Evolutionary conservation across 2,888 invertebrate species (phyloP), one percentile per base, ranked within the genome.

Genomic region (Unio pictorum): DNA sequence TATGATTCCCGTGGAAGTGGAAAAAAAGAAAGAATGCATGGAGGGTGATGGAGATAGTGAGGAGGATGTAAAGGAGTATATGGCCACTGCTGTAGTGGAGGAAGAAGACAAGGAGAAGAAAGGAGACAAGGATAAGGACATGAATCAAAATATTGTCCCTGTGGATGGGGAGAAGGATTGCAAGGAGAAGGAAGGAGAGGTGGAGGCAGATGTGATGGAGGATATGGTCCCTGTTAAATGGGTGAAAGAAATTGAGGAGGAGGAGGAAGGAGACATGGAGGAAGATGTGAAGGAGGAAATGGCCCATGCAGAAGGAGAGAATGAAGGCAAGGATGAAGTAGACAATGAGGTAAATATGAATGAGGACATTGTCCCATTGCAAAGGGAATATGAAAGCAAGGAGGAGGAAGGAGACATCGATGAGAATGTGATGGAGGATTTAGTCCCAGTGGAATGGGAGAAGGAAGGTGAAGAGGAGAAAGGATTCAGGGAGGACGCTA

Each of bases 281-380:
- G 30, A 6, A 34, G 30, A 1, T 34, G 6, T 34, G 7, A 34
- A 34, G 7, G 30, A 34, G 5, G 30, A 34, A 7, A 34, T 34
- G 6, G 30, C 7, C 7, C 0, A 6, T 34, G 6, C 7, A 7
- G 5, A 6, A 34, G 30, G 30, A 7, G 30, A 34, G 6, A 34
- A 7, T 6, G 30, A 34, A 7, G 30, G 30, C 30, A 34, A 34
- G 30, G 30, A 34, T 7, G 30, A 30, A 84, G 81, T 66, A 78
- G 79, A 69, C 3, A 28, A 28, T 15, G 71, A 73, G 11, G 69
- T 76, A 45, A 75, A 81, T 20, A 74, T 76, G 1, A 81, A 74
- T 61, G 82, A 80, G 72, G 83, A 82, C 34, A 83, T 83, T n/a
- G 68, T 67, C n/a, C 61, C 30, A 5, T 5, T 64, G 0, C 77